phyloP scores from a whole-genome alignment of 2,113 vertebrate species.

The Poeciliopsis retropinna region DNA sequence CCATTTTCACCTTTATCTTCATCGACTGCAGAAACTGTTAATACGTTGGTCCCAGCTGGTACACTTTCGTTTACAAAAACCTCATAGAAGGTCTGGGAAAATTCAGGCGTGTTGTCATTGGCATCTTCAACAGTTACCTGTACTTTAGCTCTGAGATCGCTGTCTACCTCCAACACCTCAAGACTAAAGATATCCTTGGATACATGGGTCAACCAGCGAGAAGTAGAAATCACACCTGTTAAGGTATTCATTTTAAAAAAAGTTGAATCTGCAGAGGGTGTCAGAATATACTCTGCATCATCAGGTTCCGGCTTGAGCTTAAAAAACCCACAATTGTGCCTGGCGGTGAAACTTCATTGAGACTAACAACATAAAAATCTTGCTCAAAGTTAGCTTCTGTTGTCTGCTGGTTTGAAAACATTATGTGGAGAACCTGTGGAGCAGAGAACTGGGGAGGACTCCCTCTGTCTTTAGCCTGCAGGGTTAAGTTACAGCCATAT shows the following conservation, averaged over 20 bases:
- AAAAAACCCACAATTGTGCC: constrained; percentile 86
- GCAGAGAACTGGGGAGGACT: constrained; percentile 89
- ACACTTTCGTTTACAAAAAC: constrained; percentile 92
- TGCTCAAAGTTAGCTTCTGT: constrained; percentile 84
- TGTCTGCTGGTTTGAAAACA: constrained; percentile 73
- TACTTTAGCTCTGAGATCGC: constrained; percentile 84
- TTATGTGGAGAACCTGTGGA: constrained; percentile 81
- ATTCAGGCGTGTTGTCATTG: constrained; percentile 92
- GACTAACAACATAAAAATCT: constrained; percentile 83
- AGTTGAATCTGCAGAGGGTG: constrained; percentile 81
- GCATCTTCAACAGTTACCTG: constrained; percentile 87
- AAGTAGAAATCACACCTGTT: constrained; percentile 91
- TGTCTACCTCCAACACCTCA: constrained; percentile 82
- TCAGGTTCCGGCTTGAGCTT: constrained; percentile 85
- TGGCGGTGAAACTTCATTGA: constrained; percentile 95
- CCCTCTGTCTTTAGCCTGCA: constrained; percentile 94
- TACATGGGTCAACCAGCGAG: constrained; percentile 82
- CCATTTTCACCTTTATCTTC: constrained; percentile 94
- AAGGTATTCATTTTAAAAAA: constrained; percentile 90
- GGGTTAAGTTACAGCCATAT: constrained; percentile 88
- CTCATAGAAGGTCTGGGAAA: constrained; percentile 86
- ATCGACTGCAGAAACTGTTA: constrained; percentile 89
- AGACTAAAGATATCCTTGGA: constrained; percentile 87
- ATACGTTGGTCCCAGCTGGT: constrained; percentile 83
- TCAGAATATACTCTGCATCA: constrained; percentile 87